Evolutionary conservation across 2,888 invertebrate genomes (phyloP), one percentile per base, ranked within the genome.

Genomic region (Cinara cedri): DNA sequence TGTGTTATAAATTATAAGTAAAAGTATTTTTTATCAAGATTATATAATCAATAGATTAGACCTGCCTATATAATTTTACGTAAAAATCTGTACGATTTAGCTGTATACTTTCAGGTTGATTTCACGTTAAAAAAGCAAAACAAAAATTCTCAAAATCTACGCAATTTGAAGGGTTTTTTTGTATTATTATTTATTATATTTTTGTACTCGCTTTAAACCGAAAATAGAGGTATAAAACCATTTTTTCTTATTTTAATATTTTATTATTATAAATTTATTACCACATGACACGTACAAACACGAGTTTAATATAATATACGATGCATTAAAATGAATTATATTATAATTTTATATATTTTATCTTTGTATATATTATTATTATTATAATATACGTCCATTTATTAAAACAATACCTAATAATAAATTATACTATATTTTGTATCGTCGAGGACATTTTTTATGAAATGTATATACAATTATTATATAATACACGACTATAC

Each of bases 311-410:
- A 54, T 54, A 70, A 70, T 70, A 42, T 70, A 42, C 19, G 54
- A 46, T 49, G 51, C 51, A 70, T 51, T 70, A n/a, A 70, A 70
- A 70, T 70, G 65, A 54, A 70, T 68, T 68, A 51, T 51, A 51
- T 34, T 34, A 70, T 34, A 34, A 70, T 70, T 70, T 51, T 34
- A 70, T 70, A 34, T 34, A 34, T 34, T 34, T 54, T 70, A 70
- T 70, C 68, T 54, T 34, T 26, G 34, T 34, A 26, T n/a, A 19
- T 34, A 4, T 4, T 34, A 34, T 34, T 34, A 34, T 34, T 34
- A 34, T 34, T 34, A 34, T 34, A 4, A 34, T 34, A n/a, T 34
- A 60, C 44, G 21, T 21, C 65, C 65, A 21, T 65, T 65, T 65
- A 46, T 65, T 65, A 21, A 34, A 65, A 70, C 68, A 54, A 51